phyloP scores from a whole-genome alignment of 2,797 vertebrate species.

The Hafferia zeledoni region DNA sequence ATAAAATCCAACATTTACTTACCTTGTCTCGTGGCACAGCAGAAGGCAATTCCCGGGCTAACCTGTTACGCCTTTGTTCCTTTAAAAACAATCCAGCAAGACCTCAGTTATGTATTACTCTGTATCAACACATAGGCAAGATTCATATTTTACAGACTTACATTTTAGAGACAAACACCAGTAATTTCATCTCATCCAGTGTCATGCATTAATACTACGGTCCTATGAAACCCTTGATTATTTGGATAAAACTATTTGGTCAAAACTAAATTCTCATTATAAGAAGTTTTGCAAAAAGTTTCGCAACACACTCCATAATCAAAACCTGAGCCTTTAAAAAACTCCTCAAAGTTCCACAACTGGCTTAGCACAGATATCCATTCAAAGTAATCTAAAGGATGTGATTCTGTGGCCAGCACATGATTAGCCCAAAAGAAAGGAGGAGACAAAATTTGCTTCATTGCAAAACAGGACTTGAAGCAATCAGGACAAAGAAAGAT shows the following conservation, averaged over 20 bases:
- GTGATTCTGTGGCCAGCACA: not conserved
- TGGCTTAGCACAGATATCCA: not conserved
- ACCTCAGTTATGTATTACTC: constrained; percentile 9
- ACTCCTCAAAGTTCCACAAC: not conserved
- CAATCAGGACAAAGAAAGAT: not conserved
- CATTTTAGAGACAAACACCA: not conserved
- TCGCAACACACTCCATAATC: not conserved
- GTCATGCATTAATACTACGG: not conserved
- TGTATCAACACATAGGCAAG: not conserved
- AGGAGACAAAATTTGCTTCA: not conserved
- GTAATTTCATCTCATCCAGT: not conserved
- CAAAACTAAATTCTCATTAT: not conserved
- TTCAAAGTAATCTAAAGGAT: not conserved
- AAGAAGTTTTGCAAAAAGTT: not conserved
- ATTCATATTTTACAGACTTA: not conserved
- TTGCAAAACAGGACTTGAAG: not conserved
- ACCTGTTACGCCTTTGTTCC: constrained; percentile 93
- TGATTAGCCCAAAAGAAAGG: not conserved
- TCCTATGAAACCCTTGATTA: not conserved
- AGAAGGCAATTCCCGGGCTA: constrained; percentile 89
- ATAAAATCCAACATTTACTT: not conserved
- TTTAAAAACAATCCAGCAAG: constrained; percentile 69
- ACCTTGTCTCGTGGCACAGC: constrained; percentile 92
- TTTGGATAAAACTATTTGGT: not conserved
- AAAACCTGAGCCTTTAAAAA: not conserved